These are phyloP conservation scores for Tympanoctomys barrerae DNA, from an alignment of 2,797 vertebrate genomes.

Conservation along the genomic window DNA sequence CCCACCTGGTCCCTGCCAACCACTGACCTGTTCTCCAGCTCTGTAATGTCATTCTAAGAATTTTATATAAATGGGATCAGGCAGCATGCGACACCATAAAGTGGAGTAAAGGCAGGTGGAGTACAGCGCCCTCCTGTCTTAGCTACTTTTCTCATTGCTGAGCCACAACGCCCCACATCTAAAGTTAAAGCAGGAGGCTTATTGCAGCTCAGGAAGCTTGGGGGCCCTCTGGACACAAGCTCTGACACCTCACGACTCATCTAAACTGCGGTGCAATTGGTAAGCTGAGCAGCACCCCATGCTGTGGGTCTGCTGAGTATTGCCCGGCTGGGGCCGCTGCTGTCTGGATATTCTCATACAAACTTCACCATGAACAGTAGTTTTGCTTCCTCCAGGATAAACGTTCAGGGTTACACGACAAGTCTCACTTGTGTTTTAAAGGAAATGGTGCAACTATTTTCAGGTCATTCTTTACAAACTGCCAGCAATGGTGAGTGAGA, in stretches of 20 bases:
- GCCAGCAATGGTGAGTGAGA: background rate
- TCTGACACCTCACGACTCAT: background rate
- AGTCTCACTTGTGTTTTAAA: conserved; percentile 26
- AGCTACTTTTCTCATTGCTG: no score
- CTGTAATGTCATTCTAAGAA: background rate
- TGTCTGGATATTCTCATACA: background rate
- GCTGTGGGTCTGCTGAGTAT: background rate
- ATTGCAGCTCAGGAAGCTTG: background rate
- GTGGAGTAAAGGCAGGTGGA: background rate
- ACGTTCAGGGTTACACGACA: background rate
- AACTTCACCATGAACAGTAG: background rate
- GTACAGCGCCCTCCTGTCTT: background rate
- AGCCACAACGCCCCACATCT: no score
- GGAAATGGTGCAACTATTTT: conserved; percentile 4
- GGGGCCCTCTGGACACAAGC: no score
- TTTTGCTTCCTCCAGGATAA: conserved; percentile 5
- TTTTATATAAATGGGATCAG: background rate
- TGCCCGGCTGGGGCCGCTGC: background rate
- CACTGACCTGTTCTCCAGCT: background rate
- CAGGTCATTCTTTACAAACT: background rate
- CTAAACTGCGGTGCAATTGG: background rate
- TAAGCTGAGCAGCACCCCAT: background rate
- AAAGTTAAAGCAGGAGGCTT: background rate
- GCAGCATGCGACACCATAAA: background rate
- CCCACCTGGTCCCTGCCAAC: background rate